Evolutionary conservation across 1,140 invertebrate species (phyloP), one percentile per base, ranked within the genome.

Genomic region (Macrostomum lignano): DNA sequence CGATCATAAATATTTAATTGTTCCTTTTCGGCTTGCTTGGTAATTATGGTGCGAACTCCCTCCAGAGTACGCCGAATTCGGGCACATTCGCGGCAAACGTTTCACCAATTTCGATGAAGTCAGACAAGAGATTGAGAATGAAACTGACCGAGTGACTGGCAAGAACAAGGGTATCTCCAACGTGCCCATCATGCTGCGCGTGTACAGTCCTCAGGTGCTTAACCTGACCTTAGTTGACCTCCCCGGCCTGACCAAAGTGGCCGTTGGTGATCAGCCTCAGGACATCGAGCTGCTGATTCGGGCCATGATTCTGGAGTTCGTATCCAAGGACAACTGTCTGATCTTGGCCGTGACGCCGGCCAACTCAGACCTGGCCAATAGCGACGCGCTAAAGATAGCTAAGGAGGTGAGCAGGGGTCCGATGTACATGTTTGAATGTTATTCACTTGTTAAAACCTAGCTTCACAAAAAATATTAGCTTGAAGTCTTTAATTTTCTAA

Each of bases 161-260:
- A 69, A 68, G 43, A 96, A 96, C 55, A 98, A 96, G 61, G 86
- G 84, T 44, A 96, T 98, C 44, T 94, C 84, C 14, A 79, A 81
- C 46, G 69, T 94, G 51, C 88, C 91, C 15, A 98, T 98, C 55
- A 96, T 96, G 62, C 66, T 96, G 41, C 67, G 86, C 50, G 82
- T 98, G 17, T 94, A 88, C 55, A 94, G 84, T 35, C 88, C 88
- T 22, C 74, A 96, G n/a, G 32, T 41, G 3, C 17, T 41, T 3
- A 40, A 41, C 25, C 33, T 41, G 11, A 41, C 40, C 20, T 23
- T 41, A 19, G 33, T 41, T 25, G 40, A 41, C 22, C 31, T 41
- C 21, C 40, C 40, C 2, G 40, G 40, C 6, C 31, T 41, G 4
- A 40, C 36, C 6, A 41, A 41, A 34, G 40, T 41, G 9, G 34